Evolutionary conservation across 2,797 vertebrate genomes (phyloP).

Genomic region (Myiotriccus ornatus): DNA sequence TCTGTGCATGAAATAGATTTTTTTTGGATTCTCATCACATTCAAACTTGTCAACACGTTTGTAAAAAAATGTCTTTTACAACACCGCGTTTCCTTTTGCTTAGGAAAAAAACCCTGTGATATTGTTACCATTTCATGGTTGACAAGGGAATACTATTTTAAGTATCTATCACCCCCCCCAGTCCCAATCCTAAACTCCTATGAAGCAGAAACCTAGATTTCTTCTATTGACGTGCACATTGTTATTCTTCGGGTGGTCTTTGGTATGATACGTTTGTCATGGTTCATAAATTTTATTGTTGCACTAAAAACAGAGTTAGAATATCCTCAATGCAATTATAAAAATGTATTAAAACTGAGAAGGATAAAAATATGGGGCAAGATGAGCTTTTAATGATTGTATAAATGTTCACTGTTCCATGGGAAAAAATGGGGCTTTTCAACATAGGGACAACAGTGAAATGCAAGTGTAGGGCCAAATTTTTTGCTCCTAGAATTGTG

Average conservation of each 20-base stretch:
- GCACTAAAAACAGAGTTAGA: slow-evolving; percentile 82
- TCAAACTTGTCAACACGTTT: not conserved
- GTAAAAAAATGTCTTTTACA: not conserved
- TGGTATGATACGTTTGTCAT: slow-evolving; percentile 75
- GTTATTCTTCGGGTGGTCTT: slow-evolving; percentile 78
- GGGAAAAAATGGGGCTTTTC: slow-evolving; percentile 47
- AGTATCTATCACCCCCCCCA: not conserved
- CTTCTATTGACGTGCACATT: slow-evolving; percentile 46
- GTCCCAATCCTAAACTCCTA: not conserved
- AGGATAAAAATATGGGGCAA: slow-evolving; percentile 76
- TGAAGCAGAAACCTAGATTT: not conserved
- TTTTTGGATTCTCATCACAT: not conserved
- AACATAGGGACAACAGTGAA: not conserved
- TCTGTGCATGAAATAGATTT: not conserved
- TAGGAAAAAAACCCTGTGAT: not conserved
- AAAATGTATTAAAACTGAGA: slow-evolving; percentile 82
- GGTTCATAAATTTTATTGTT: slow-evolving; percentile 82
- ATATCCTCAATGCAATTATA: slow-evolving; percentile 82
- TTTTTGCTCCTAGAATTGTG: not conserved
- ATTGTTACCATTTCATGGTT: not conserved
- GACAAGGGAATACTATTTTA: not conserved
- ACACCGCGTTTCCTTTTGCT: not conserved
- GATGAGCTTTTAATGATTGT: slow-evolving; percentile 81
- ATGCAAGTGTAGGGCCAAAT: not conserved
- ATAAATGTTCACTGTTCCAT: slow-evolving; percentile 78